Evolutionary conservation across 2,113 vertebrate species (phyloP).

Genomic region (Psilopsiagon aymara): DNA sequence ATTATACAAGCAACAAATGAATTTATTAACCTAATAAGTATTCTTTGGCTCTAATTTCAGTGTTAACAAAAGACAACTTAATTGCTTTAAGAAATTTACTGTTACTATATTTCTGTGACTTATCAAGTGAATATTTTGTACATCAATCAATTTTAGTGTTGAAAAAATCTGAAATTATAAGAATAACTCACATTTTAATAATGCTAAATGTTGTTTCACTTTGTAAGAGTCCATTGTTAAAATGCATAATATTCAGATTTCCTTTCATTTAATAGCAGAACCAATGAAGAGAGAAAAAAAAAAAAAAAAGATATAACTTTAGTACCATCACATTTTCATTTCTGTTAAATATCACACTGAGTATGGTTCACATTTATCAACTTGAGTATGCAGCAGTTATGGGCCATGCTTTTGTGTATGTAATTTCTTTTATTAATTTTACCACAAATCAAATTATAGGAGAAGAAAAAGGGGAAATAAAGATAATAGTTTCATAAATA

Average conservation of each 20-base stretch:
- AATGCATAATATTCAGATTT: conserved; percentile 48
- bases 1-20: not conserved
- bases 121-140: conserved; percentile 4
- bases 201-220: conserved; percentile 27
- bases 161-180: conserved; percentile 33
- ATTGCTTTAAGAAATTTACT: conserved; percentile 18
- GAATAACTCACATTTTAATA: conserved; percentile 57
- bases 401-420: conserved; percentile 3
- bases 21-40: conserved; percentile 5
- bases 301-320: conserved; percentile 9
- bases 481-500: conserved; percentile 51
- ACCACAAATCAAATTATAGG: conserved; percentile 42
- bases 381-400: conserved; percentile 16
- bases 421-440: conserved; percentile 60
- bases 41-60: not conserved
- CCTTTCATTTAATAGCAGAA: conserved; percentile 42
- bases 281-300: not conserved
- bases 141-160: conserved; percentile 39
- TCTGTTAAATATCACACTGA: conserved; percentile 56
- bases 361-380: conserved; percentile 34
- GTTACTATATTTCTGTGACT: conserved; percentile 31
- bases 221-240: conserved; percentile 22
- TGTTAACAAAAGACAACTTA: not conserved
- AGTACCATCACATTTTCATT: conserved; percentile 47
- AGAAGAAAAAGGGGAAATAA: conserved; percentile 27